These are phyloP conservation scores for Promerops cafer DNA, from an alignment of 2,113 vertebrate genomes.

Conservation along the genomic window DNA sequence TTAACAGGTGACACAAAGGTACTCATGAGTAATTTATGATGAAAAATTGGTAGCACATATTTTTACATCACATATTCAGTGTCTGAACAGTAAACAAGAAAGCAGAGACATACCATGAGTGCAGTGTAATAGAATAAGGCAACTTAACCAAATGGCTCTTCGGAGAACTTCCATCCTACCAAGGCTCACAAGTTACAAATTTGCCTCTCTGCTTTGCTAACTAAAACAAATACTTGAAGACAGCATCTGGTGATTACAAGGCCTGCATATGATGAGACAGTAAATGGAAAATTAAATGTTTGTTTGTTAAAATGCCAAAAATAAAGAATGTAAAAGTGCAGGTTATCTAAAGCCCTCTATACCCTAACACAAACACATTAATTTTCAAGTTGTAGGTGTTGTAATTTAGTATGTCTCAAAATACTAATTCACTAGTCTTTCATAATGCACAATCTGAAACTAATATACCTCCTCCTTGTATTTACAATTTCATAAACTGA, in stretches of 20 bases:
- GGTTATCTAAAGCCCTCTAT: not conserved
- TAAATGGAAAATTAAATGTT: not conserved
- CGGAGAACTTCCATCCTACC: not conserved
- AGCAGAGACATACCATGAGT: conserved; percentile 28
- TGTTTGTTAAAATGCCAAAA: not conserved
- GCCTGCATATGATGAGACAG: not conserved
- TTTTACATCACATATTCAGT: conserved; percentile 68
- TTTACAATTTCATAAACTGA: not conserved
- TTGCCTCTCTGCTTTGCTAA: not conserved
- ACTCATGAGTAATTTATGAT: conserved; percentile 57
- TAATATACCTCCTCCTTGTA: not conserved
- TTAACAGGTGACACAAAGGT: conserved; percentile 62
- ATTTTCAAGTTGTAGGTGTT: not conserved
- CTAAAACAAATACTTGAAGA: not conserved
- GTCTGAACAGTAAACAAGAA: conserved; percentile 65
- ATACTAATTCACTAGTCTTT: not conserved
- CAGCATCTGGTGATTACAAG: not conserved
- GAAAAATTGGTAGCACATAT: conserved; percentile 65
- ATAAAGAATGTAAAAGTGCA: not conserved
- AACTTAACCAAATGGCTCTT: conserved; percentile 64
- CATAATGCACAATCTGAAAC: not conserved
- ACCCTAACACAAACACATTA: not conserved
- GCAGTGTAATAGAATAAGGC: conserved; percentile 65
- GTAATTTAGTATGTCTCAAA: not conserved
- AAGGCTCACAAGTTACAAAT: not conserved